A percentile compares a stretch with the other conserved stretches of the same genome.
Conservation (phyloP, 2,888 invertebrate species). For the Barypeithes pellucidus region DNA sequence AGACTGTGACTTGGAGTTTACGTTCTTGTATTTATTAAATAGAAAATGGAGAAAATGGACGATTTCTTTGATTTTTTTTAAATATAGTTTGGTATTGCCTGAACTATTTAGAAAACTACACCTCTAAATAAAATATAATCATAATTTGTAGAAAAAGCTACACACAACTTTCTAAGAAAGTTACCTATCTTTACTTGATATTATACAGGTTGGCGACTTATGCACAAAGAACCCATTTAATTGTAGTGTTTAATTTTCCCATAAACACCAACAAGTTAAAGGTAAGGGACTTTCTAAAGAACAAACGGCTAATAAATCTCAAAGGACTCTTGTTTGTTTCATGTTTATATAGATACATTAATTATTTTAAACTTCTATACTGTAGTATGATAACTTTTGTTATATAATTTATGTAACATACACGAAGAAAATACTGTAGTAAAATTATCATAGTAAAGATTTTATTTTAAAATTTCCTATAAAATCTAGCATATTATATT, state of each 20-base stretch:
- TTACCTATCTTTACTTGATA: not conserved
- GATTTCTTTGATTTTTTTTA: too few relatives aligned
- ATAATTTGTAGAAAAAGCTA: not conserved
- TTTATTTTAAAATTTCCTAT: too few relatives aligned
- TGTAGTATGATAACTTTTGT: not conserved
- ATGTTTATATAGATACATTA: not conserved
- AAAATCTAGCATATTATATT: too few relatives aligned
- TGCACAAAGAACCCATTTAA: constrained; percentile 17
- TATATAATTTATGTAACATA: too few relatives aligned
- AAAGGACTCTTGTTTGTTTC: too few relatives aligned
- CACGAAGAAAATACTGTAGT: too few relatives aligned
- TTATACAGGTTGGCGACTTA: not conserved
- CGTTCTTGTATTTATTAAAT: too few relatives aligned
- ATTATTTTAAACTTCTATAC: not conserved
- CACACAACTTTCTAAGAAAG: not conserved
- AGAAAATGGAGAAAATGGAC: too few relatives aligned
- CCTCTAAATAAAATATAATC: not conserved
- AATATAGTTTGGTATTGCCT: too few relatives aligned
- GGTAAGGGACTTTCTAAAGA: not conserved
- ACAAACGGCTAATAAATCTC: not conserved
- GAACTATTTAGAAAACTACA: too few relatives aligned
- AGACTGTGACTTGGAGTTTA: too few relatives aligned
- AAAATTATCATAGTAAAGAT: too few relatives aligned
- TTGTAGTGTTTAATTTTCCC: constrained; percentile 9
- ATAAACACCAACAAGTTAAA: not conserved